Evolutionary conservation across 2,888 invertebrate species (phyloP).

Genomic region (Neocrepidodera transversa): DNA sequence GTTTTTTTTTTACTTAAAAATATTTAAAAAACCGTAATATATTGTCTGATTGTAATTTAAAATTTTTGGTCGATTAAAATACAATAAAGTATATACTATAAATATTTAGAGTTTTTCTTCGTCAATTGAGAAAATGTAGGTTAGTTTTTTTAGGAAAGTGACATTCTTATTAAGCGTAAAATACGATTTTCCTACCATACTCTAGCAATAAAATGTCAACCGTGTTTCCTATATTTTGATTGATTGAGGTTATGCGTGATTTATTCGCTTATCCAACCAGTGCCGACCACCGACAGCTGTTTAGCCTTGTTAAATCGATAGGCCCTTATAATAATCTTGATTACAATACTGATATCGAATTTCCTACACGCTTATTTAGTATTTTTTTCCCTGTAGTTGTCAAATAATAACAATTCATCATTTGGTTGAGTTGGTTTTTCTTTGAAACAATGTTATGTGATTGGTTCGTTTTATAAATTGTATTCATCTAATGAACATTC

Average conservation of each 20-base stretch:
- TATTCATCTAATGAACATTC: conserved; percentile 17
- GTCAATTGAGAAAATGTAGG: no score
- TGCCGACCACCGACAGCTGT: conserved; percentile 32
- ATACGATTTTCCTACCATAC: neutral
- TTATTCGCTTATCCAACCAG: conserved; percentile 36
- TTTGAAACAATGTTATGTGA: conserved; percentile 7
- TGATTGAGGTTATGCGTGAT: conserved; percentile 48
- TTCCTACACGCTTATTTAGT: neutral
- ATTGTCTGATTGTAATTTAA: no score
- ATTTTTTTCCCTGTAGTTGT: no score
- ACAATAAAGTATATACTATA: no score
- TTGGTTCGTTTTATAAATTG: conserved; percentile 15
- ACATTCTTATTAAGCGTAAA: conserved; percentile 1
- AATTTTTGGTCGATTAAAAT: no score
- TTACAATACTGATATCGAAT: conserved; percentile 36
- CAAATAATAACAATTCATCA: no score
- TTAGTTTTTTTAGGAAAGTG: neutral
- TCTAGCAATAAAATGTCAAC: conserved; percentile 46
- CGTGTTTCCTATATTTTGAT: conserved; percentile 48
- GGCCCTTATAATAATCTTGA: conserved; percentile 40
- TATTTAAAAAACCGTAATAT: no score
- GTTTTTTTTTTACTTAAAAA: no score
- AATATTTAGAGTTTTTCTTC: no score
- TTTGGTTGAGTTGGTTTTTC: no score
- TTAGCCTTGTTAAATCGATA: conserved; percentile 46